Percentiles rank a stretch among this genome's conserved stretches.
Evolutionary conservation across 2,888 invertebrate genomes (phyloP).

Genomic region (Macroteleia sp.): DNA sequence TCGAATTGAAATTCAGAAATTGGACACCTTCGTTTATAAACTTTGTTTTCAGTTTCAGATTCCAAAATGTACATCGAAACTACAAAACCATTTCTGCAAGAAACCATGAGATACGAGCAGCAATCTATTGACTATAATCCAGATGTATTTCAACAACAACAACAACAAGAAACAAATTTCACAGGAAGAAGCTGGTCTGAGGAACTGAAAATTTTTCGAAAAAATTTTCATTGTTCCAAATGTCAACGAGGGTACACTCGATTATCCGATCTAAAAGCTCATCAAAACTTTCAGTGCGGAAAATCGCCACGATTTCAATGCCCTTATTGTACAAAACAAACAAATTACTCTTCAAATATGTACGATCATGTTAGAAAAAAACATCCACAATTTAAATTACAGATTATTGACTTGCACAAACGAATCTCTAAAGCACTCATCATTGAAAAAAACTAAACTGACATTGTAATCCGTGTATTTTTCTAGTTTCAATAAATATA

Average conservation of each 20-base stretch:
- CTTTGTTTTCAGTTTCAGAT: conserved; percentile 46
- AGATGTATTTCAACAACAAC: background rate
- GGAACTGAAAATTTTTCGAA: conserved; percentile 8
- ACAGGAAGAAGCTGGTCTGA: background rate
- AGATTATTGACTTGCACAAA: conserved; percentile 76
- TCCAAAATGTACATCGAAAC: background rate
- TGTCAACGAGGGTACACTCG: conserved; percentile 70
- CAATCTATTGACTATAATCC: background rate
- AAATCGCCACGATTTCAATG: conserved; percentile 83
- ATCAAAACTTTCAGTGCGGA: conserved; percentile 83
- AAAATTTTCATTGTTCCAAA: conserved; percentile 67
- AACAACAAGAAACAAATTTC: background rate
- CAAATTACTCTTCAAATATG: conserved; percentile 80
- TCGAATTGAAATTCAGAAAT: no score
- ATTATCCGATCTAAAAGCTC: conserved; percentile 77
- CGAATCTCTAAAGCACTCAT: conserved; percentile 38
- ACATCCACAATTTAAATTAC: conserved; percentile 74
- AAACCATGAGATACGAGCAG: background rate
- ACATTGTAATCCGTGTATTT: no score
- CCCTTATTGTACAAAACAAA: conserved; percentile 79
- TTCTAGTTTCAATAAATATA: no score
- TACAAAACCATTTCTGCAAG: background rate
- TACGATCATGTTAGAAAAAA: conserved; percentile 76
- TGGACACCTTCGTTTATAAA: no score
- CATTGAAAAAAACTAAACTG: no score